Evolutionary conservation across 2,797 vertebrate genomes (phyloP).

Genomic region (Pangasius krempfi): DNA sequence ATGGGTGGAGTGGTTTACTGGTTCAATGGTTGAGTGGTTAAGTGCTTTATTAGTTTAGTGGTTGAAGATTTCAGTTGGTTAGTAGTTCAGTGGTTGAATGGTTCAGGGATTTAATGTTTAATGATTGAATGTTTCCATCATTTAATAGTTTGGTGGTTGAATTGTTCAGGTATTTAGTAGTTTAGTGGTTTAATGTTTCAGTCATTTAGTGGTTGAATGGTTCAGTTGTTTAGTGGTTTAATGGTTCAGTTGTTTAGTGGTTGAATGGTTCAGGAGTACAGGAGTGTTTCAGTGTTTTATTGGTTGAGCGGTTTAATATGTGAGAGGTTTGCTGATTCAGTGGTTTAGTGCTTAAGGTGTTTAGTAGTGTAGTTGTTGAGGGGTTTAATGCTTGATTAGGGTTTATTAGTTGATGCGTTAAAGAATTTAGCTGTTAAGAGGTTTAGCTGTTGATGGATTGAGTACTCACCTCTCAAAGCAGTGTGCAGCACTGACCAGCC

Average conservation of each 20-base stretch:
- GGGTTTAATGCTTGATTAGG: background rate
- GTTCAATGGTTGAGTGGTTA: background rate
- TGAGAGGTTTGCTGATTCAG: no score
- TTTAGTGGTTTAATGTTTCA: background rate
- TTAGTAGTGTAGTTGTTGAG: background rate
- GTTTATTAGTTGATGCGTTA: background rate
- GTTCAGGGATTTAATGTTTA: background rate
- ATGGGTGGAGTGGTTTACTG: background rate
- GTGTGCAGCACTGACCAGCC: conserved; percentile 93
- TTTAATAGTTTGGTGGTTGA: background rate
- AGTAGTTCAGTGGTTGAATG: background rate
- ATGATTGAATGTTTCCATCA: no score
- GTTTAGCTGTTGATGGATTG: background rate
- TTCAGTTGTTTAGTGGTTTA: no score
- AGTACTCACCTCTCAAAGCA: conserved; percentile 89
- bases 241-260: background rate
- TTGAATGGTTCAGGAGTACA: background rate
- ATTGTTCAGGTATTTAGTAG: no score
- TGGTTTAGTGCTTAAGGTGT: background rate
- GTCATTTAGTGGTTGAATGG: background rate
- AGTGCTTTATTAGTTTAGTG: background rate
- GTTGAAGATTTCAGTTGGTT: background rate
- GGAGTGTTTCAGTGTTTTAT: background rate
- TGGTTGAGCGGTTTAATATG: background rate
- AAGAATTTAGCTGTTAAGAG: background rate